Percentiles rank a stretch among this genome's conserved stretches.
phyloP scores from a whole-genome alignment of 2,797 vertebrate genomes.

The Malacoctenus gilli region DNA sequence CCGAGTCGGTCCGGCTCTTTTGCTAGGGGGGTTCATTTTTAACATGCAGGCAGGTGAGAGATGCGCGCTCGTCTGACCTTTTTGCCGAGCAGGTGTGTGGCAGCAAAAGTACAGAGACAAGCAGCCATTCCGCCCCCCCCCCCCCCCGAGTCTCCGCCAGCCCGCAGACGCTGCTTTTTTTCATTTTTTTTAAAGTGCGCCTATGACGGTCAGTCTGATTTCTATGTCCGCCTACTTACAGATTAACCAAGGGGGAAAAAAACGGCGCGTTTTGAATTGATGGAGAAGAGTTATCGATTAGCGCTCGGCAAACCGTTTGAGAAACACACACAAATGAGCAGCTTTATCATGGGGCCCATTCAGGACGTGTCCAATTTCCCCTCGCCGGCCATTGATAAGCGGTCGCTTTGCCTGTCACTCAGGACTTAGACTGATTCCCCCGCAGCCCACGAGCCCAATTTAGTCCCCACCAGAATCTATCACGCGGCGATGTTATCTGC shows the following conservation, averaged over 20 bases:
- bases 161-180: constrained; percentile 10
- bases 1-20: neutral
- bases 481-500: constrained; percentile 69
- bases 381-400: constrained; percentile 68
- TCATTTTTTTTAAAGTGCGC: constrained; percentile 53
- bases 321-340: constrained; percentile 62
- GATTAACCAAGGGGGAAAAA: constrained; percentile 51
- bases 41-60: neutral
- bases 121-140: too few relatives aligned
- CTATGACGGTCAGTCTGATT: constrained; percentile 55
- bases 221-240: constrained; percentile 37
- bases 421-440: constrained; percentile 70
- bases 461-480: constrained; percentile 73
- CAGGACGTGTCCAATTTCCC: constrained; percentile 65
- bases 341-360: constrained; percentile 70
- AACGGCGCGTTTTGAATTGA: constrained; percentile 49
- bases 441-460: constrained; percentile 74
- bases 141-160: neutral
- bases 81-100: too few relatives aligned
- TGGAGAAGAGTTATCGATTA: constrained; percentile 64
- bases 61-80: too few relatives aligned
- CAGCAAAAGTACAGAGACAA: too few relatives aligned
- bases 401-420: constrained; percentile 65
- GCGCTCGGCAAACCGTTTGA: constrained; percentile 19
- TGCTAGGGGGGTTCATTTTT: neutral